Percentiles rank a stretch among this genome's conserved stretches.
These are phyloP conservation scores for Mesochorus sp. DNA, from an alignment of 2,888 invertebrate species.

Conservation along the genomic window DNA sequence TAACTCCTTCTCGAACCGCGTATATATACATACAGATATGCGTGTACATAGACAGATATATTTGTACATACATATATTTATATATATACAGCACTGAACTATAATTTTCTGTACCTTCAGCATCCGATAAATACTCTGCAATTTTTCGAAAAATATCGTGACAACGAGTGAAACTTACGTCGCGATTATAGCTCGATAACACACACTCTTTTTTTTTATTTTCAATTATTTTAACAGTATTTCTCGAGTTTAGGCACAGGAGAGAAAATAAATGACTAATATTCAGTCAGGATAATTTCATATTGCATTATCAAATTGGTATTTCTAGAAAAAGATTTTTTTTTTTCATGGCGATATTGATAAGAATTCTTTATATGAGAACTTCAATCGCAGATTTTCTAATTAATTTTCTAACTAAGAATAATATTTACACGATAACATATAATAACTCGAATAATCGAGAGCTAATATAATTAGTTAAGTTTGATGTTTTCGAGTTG, in stretches of 20 bases:
- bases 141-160: slow-evolving; percentile 4
- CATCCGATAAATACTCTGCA: slow-evolving; percentile 3
- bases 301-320: background rate
- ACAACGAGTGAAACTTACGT: slow-evolving; percentile 1
- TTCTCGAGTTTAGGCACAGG: background rate
- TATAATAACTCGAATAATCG: no score
- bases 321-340: no score
- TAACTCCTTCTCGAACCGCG: slow-evolving; percentile 33
- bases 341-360: no score
- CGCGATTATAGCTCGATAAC: slow-evolving; percentile 1
- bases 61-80: background rate
- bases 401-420: no score
- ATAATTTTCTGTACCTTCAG: slow-evolving; percentile 17
- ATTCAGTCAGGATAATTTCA: background rate
- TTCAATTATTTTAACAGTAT: background rate
- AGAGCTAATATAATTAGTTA: no score
- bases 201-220: background rate
- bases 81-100: background rate
- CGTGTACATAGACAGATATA: background rate
- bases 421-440: no score
- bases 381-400: no score
- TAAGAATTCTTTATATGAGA: no score
- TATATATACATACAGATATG: background rate
- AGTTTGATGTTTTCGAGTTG: no score
- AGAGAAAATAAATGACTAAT: background rate